A percentile compares a stretch with the other conserved stretches of the same genome.
Evolutionary conservation across 1,140 invertebrate species (phyloP).

Genomic region (Cherax quadricarinatus): DNA sequence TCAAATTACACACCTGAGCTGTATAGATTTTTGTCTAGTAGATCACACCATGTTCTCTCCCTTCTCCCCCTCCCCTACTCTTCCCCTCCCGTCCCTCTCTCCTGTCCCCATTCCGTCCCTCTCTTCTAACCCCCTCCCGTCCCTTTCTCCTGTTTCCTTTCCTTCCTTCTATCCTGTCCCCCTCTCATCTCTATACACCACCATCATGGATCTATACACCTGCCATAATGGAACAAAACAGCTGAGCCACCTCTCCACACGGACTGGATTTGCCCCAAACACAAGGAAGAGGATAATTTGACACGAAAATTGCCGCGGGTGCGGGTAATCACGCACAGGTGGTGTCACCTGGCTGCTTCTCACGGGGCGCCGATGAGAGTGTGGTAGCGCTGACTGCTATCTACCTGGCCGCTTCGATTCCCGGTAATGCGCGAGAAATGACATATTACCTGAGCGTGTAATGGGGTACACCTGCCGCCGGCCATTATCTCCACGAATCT

Average conservation of each 20-base stretch:
- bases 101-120: background rate
- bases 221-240: background rate
- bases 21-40: constrained; percentile 44
- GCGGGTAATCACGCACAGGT: constrained; percentile 51
- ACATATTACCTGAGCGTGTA: constrained; percentile 28
- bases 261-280: background rate
- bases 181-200: background rate
- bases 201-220: too few species aligned
- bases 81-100: background rate
- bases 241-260: background rate
- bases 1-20: background rate
- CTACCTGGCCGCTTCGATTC: constrained; percentile 33
- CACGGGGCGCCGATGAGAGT: constrained; percentile 38
- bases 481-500: constrained; percentile 12
- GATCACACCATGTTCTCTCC: constrained; percentile 25
- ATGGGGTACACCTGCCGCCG: constrained; percentile 3
- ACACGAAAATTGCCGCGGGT: constrained; percentile 54
- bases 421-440: constrained; percentile 42
- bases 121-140: background rate
- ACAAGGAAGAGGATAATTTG: constrained; percentile 38
- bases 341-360: constrained; percentile 56
- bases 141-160: too few species aligned
- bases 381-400: background rate
- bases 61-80: too few species aligned
- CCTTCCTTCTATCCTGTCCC: background rate